These are phyloP conservation scores for Falco naumanni DNA, from an alignment of 2,797 vertebrate species.

Conservation along the genomic window DNA sequence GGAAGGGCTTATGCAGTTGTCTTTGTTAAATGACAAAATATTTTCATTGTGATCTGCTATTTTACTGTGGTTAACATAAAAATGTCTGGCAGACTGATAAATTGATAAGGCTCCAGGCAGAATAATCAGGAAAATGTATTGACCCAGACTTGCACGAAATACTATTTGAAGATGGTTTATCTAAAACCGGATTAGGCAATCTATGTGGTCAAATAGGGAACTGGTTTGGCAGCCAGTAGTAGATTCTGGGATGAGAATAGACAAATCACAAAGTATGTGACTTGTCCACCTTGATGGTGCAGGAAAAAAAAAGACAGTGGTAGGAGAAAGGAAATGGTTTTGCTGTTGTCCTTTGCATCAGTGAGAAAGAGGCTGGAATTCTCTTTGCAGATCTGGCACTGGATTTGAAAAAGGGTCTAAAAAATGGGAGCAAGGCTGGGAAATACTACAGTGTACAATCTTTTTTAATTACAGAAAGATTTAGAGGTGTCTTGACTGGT, in stretches of 20 bases:
- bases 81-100: neutral
- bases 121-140: neutral
- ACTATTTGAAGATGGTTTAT: neutral
- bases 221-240: neutral
- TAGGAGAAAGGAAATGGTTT: neutral
- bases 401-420: neutral
- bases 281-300: neutral
- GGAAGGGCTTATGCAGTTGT: neutral
- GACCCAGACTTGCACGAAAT: neutral
- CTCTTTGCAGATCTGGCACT: neutral
- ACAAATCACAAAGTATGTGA: neutral
- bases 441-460: neutral
- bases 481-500: neutral
- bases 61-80: neutral
- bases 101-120: neutral
- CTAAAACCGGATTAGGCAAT: neutral
- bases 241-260: neutral
- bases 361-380: neutral
- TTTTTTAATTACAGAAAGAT: neutral
- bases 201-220: neutral
- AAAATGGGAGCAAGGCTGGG: neutral
- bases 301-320: no score
- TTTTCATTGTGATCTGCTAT: neutral
- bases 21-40: neutral
- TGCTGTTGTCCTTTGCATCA: neutral